Base-by-base conservation (phyloP, 2,888 invertebrate genomes). In the Hirtodrosophila confusa region DNA sequence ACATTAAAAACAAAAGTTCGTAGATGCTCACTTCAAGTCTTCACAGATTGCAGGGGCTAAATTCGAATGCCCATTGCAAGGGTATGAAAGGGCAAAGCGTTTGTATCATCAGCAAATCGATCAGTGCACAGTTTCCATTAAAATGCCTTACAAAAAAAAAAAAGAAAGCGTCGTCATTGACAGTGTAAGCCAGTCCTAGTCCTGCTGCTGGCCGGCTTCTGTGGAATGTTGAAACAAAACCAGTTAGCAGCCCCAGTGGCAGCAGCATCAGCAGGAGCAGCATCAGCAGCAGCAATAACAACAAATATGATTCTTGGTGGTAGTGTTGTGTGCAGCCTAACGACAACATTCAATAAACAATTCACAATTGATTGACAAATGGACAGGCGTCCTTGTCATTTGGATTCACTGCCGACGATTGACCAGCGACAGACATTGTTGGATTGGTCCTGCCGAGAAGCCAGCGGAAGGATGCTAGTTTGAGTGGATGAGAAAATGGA, bases 261-360 rank as follows among this genome's bases (percentile, higher is more conserved):
- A 29, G 24, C 31, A 49, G 11, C n/a, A n/a, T n/a, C n/a, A n/a
- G 11, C 36, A 56, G 31, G 36, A 54, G 31, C 37, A 36, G 8
- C 33, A 11, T n/a, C 11, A 54, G 43, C 61, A 68, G 61, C 54
- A 67, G 60, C 65, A 67, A 61, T 69, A 66, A 69, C 75, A 75
- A 73, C 80, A 75, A 68, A 62, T 64, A 54, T 56, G 60, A 48
- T 53, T 57, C 60, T 63, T 73, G 63, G 69, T 64, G 62, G 69
- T 62, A 61, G 70, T 75, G 70, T 65, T 79, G 69, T 75, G 82
- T 85, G 78, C 76, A 77, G 84, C 75, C 80, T 78, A 84, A 84
- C 86, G 88, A 85, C 86, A 88, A 88, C 88, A 85, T 83, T 88
- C 88, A 88, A 85, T 88, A 84, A 89, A 86, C 88, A 89, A 86